These are phyloP conservation scores for Apocrypta bakeri DNA, from an alignment of 1,140 invertebrate species.

Conservation along the genomic window DNA sequence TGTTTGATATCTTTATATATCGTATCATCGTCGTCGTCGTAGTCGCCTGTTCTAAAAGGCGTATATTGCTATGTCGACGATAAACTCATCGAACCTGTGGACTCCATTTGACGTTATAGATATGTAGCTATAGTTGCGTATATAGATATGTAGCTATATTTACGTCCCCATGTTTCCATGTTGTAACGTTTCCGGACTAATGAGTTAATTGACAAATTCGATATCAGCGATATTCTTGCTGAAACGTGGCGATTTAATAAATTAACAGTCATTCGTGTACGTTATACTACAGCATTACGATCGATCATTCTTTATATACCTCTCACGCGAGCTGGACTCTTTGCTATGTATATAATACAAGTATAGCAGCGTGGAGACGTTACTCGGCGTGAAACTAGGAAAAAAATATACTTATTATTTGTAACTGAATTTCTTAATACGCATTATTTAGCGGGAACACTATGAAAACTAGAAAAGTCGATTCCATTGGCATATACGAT, in stretches of 20 bases:
- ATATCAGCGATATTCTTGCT: background rate
- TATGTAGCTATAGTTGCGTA: background rate
- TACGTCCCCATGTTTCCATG: too few relatives aligned
- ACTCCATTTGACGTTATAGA: background rate
- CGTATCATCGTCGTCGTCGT: background rate
- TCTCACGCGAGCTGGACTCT: background rate
- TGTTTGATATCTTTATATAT: background rate
- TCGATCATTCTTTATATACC: background rate
- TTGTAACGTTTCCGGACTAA: background rate
- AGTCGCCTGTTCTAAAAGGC: too few relatives aligned
- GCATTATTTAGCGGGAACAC: background rate
- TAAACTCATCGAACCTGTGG: too few relatives aligned
- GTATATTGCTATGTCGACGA: too few relatives aligned
- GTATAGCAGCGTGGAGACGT: too few relatives aligned
- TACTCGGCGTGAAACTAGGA: background rate
- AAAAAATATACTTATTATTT: too few relatives aligned
- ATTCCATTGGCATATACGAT: too few relatives aligned
- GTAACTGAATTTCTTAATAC: background rate
- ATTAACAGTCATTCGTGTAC: conserved; percentile 2
- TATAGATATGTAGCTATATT: too few relatives aligned
- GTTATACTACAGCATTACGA: background rate
- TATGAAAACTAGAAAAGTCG: background rate
- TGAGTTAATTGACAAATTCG: background rate
- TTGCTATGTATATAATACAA: too few relatives aligned
- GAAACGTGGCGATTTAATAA: background rate